phyloP scores from a whole-genome alignment of 2,888 invertebrate species.

The Amorpha juglandis region DNA sequence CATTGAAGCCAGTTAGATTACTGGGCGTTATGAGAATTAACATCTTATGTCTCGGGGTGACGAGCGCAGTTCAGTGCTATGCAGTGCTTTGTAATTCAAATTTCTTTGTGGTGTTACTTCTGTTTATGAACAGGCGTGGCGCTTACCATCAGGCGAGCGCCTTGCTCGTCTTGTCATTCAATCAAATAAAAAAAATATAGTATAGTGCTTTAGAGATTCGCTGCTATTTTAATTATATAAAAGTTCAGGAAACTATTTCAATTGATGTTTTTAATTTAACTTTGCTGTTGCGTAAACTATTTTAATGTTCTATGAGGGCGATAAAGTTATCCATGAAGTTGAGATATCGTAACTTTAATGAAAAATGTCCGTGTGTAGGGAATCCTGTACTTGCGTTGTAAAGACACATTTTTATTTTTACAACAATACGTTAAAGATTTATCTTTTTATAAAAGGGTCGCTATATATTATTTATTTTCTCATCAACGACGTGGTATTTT shows the following conservation, averaged over 20 bases:
- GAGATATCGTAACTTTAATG: not conserved
- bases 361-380: not conserved
- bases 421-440: not conserved
- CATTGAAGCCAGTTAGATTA: no score
- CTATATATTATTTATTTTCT: no score
- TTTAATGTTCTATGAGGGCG: not conserved
- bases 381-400: not conserved
- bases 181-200: not conserved
- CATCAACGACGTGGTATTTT: no score
- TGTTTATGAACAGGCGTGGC: no score
- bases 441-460: no score
- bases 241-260: not conserved
- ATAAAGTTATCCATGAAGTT: not conserved
- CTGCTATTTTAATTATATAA: not conserved
- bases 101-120: no score
- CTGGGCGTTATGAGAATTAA: no score
- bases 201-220: not conserved
- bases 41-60: no score
- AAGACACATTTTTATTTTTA: not conserved
- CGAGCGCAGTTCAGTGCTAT: no score
- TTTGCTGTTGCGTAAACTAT: not conserved
- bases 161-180: no score
- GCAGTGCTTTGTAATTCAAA: no score
- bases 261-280: conserved; percentile 5
- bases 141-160: no score